Conservation (phyloP, 2,113 vertebrate species). For the Mola mola region DNA sequence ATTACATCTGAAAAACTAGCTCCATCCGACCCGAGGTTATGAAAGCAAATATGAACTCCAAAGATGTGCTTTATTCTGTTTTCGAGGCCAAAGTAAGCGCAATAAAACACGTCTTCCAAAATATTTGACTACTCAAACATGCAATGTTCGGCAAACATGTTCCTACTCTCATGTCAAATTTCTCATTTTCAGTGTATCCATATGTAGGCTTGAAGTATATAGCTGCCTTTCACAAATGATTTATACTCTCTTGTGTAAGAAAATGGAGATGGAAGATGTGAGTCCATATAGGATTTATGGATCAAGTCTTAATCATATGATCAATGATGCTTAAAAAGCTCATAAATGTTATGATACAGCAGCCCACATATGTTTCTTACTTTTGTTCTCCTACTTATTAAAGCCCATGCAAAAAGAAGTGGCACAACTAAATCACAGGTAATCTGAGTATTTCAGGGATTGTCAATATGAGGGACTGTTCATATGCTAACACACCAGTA, state of each 20-base stretch:
- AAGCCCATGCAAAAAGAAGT: no score
- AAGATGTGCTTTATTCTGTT: constrained; percentile 39
- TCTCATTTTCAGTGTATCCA: background rate
- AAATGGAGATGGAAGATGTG: background rate
- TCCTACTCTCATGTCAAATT: constrained; percentile 2
- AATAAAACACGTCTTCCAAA: constrained; percentile 47
- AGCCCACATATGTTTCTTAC: background rate
- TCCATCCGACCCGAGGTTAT: constrained; percentile 58
- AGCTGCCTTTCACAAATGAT: background rate
- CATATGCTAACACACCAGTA: no score
- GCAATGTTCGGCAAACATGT: constrained; percentile 32
- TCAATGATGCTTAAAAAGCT: background rate
- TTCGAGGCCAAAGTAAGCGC: constrained; percentile 64
- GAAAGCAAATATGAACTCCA: constrained; percentile 57
- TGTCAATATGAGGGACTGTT: no score
- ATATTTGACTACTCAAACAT: constrained; percentile 19
- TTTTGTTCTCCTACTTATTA: background rate
- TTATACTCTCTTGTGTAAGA: constrained; percentile 1
- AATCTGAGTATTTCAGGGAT: no score
- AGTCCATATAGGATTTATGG: background rate
- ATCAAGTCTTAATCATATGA: background rate
- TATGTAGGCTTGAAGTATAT: no score
- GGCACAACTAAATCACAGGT: no score
- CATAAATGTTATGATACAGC: background rate
- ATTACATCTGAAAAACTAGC: constrained; percentile 42